Base-by-base conservation (phyloP, 1,140 invertebrate species). In the Vollenhovia emeryi region DNA sequence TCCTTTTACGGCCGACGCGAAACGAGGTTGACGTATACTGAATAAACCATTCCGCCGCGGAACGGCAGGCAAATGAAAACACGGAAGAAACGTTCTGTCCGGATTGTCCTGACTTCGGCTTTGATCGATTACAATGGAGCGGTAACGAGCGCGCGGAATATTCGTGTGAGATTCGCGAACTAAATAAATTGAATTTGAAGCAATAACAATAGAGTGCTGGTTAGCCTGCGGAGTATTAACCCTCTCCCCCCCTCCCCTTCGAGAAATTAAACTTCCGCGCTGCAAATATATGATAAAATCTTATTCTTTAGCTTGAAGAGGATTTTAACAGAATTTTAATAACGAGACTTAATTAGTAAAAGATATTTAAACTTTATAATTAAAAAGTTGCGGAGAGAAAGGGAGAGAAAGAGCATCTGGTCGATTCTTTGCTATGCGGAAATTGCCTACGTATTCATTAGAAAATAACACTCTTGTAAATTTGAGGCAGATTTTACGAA, bases 1-100 rank as follows among this genome's bases (percentile, higher is more conserved):
- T 93, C 92, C 91, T 93, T 92, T 93, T 88, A 93, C 88, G 86
- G 88, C 82, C 50, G 64, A 71, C 75, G 87, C 82, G 78, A 92
- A 93, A 93, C 88, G 87, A 91, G 85, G 87, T 90, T 92, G 89
- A 91, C 89, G 89, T 90, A 90, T 87, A 87, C 84, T 93, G 91
- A 93, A 93, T 93, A 93, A 93, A 92, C 89, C 86, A 92, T 92
- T 66, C 15, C 36, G 48, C n/a, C n/a, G 9, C 62, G 62, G 71
- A 78, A 36, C 6, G 36, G 36, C 68, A 74, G 74, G 68, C 57
- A 80, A 90, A 90, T 86, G 73, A 90, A 90, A 89, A 80, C 62
- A 82, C 69, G 74, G 68, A 71, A 85, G 45, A 76, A 83, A 75
- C 48, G 24, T 33, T 33, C 68, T 52, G 40, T 45, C 21, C 57